Conservation (phyloP, 2,113 vertebrate species). For the Gavia stellata region DNA sequence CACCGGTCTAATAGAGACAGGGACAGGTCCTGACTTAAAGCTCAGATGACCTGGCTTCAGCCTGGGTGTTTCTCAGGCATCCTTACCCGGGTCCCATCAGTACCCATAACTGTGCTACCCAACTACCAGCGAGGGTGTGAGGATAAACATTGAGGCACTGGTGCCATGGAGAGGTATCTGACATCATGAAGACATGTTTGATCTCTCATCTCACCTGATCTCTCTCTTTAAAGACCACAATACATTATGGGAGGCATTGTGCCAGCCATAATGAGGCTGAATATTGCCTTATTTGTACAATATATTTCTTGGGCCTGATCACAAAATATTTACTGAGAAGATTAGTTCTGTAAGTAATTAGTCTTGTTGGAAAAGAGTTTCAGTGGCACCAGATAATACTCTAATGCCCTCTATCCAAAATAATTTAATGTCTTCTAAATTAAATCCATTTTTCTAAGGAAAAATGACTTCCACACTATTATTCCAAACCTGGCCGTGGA, state of each 20-base stretch:
- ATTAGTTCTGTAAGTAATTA: conserved; percentile 12
- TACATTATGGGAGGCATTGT: neutral
- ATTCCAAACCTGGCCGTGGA: neutral
- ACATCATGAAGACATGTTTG: neutral
- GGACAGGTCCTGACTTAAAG: neutral
- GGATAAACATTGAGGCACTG: neutral
- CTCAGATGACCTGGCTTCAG: neutral
- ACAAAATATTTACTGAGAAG: neutral
- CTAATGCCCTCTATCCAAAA: conserved; percentile 5
- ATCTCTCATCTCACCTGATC: neutral
- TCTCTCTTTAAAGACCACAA: neutral
- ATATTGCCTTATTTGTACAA: neutral
- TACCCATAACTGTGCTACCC: accelerated
- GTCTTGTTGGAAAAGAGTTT: conserved; percentile 1
- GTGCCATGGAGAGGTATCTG: neutral
- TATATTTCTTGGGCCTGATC: neutral
- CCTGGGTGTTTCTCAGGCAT: neutral
- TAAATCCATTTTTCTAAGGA: conserved; percentile 33
- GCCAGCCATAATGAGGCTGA: neutral
- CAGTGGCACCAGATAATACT: neutral
- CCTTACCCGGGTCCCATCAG: accelerated
- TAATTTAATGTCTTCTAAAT: conserved; percentile 37
- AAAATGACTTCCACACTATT: neutral
- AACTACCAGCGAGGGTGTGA: neutral
- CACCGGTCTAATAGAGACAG: neutral